phyloP scores from a whole-genome alignment of 2,797 vertebrate species.

The Enteromius unitaeniatus region DNA sequence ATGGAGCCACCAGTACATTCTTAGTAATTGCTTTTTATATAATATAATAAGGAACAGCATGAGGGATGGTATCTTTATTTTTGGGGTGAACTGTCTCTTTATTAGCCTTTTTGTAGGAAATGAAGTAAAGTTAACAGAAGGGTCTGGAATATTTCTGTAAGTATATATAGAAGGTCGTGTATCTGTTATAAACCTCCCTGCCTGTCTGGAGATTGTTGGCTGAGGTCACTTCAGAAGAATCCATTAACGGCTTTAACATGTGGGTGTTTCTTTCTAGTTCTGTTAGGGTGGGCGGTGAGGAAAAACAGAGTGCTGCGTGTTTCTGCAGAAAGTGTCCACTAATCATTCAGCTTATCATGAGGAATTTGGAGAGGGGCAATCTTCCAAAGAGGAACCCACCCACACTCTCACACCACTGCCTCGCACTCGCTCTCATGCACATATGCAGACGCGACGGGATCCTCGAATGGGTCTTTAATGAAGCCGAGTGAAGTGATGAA shows the following conservation, averaged over 20 bases:
- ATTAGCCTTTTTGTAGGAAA: not conserved
- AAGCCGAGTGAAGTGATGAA: conserved; percentile 10
- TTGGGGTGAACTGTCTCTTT: not conserved
- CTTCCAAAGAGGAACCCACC: conserved; percentile 41
- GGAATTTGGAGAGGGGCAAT: conserved; percentile 43
- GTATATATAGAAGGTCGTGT: not conserved
- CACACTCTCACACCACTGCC: conserved; percentile 39
- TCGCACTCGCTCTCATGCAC: not conserved
- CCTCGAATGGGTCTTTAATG: conserved; percentile 17
- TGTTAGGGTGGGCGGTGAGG: conserved; percentile 27
- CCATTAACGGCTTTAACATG: conserved; percentile 46
- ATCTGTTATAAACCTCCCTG: not conserved
- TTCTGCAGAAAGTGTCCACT: conserved; percentile 43
- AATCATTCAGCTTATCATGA: conserved; percentile 54
- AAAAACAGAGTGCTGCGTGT: conserved; percentile 36
- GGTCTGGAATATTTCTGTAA: not conserved
- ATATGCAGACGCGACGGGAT: not conserved
- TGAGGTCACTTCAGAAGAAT: conserved; percentile 45
- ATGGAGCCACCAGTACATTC: not conserved
- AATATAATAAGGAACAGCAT: not conserved
- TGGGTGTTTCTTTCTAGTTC: conserved; percentile 42
- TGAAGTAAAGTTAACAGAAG: not conserved
- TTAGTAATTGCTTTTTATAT: not conserved
- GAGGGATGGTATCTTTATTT: not conserved
- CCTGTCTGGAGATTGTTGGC: conserved; percentile 29